Conservation (phyloP, 2,113 vertebrate genomes). For the Prunella fulvescens region DNA sequence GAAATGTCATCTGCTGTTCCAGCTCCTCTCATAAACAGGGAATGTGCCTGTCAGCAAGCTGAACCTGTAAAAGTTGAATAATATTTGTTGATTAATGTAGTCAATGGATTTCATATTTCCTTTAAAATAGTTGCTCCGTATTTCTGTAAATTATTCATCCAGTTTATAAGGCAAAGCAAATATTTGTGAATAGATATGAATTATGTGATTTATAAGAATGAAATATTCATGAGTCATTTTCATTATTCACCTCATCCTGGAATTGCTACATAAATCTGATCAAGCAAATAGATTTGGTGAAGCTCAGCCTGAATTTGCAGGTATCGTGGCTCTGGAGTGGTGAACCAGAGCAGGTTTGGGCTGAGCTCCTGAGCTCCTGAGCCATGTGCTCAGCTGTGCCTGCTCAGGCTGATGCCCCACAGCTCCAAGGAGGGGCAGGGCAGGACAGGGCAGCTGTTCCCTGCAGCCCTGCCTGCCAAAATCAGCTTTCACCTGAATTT, state of each 20-base stretch:
- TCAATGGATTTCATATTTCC: slow-evolving; percentile 43
- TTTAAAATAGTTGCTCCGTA: slow-evolving; percentile 41
- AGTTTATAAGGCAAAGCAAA: slow-evolving; percentile 57
- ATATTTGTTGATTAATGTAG: slow-evolving; percentile 61
- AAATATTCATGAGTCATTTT: slow-evolving; percentile 62
- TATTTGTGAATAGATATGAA: slow-evolving; percentile 62
- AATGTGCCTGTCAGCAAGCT: slow-evolving; percentile 36
- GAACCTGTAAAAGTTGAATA: slow-evolving; percentile 45
- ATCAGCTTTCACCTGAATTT: neutral
- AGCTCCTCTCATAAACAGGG: slow-evolving; percentile 8
- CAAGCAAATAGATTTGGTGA: slow-evolving; percentile 8
- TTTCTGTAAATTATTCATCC: slow-evolving; percentile 56
- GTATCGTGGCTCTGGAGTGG: rapidly evolving
- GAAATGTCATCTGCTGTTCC: slow-evolving; percentile 16
- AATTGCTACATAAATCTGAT: slow-evolving; percentile 58
- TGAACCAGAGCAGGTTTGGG: neutral
- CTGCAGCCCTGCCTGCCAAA: rapidly evolving
- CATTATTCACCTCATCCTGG: slow-evolving; percentile 54
- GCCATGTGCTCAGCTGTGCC: rapidly evolving
- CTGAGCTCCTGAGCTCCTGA: rapidly evolving
- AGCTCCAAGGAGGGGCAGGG: neutral
- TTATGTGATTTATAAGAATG: slow-evolving; percentile 53
- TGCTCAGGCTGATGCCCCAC: neutral
- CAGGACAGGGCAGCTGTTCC: neutral
- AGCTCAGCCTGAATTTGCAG: neutral